A percentile compares a stretch with the other conserved stretches of the same genome.
Conservation (phyloP, 2,113 vertebrate genomes). For the Gymnobelideus leadbeateri region DNA sequence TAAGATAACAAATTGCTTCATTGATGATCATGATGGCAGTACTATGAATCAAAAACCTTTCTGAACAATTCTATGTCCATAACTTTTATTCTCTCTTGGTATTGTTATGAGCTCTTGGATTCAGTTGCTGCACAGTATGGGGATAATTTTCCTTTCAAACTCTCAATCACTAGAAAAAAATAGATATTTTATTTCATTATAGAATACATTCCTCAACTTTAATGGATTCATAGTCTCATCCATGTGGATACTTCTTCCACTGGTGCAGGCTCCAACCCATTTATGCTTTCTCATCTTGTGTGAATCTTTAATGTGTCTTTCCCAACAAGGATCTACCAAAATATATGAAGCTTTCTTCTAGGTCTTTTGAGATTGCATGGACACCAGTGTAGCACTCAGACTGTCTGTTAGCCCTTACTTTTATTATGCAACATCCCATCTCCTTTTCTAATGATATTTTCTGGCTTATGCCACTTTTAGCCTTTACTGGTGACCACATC, state of each 20-base stretch:
- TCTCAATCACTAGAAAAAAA: background rate
- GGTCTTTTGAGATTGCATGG: background rate
- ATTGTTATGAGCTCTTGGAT: constrained; percentile 31
- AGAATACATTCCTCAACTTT: background rate
- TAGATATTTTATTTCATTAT: background rate
- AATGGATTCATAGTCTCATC: background rate
- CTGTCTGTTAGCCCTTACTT: background rate
- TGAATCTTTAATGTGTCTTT: background rate
- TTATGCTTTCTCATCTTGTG: background rate
- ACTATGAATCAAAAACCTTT: background rate
- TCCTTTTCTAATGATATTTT: background rate
- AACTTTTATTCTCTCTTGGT: constrained; percentile 25
- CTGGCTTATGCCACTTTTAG: background rate
- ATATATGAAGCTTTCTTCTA: background rate
- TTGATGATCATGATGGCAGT: background rate
- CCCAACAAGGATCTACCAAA: background rate
- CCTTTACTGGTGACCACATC: background rate
- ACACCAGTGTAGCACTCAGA: background rate
- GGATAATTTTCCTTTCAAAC: constrained; percentile 5
- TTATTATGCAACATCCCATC: background rate
- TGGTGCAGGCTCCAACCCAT: background rate
- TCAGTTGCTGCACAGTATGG: background rate
- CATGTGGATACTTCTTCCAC: background rate
- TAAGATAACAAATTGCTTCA: background rate
- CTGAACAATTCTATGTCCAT: background rate